Conservation (phyloP, 2,113 vertebrate genomes). For the Bambusicola thoracicus region DNA sequence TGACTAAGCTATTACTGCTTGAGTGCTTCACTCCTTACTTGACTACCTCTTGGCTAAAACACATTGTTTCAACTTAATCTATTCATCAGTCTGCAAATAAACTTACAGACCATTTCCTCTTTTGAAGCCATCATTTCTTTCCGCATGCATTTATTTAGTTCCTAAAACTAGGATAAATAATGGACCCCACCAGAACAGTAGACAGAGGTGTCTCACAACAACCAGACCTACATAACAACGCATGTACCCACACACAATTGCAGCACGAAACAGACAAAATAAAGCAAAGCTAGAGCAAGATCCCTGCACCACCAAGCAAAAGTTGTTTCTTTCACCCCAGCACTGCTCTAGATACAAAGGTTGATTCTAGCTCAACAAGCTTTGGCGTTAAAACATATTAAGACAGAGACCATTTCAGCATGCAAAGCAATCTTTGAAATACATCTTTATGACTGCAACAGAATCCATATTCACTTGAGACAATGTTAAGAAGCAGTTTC, state of each 20-base stretch:
- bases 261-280: background rate
- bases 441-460: background rate
- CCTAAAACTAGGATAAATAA: background rate
- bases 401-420: background rate
- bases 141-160: background rate
- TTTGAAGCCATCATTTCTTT: background rate
- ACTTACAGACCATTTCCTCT: accelerated
- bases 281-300: background rate
- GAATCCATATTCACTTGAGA: background rate
- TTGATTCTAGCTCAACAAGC: background rate
- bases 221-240: background rate
- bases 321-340: background rate
- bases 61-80: background rate
- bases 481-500: background rate
- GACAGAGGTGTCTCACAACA: background rate
- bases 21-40: background rate
- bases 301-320: background rate
- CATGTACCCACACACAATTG: background rate
- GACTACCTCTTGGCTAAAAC: background rate
- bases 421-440: background rate
- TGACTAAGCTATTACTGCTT: background rate
- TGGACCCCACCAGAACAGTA: background rate
- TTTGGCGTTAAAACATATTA: background rate
- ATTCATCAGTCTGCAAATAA: background rate
- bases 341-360: background rate